phyloP scores from a whole-genome alignment of 2,888 invertebrate species.

The Hedya salicella region DNA sequence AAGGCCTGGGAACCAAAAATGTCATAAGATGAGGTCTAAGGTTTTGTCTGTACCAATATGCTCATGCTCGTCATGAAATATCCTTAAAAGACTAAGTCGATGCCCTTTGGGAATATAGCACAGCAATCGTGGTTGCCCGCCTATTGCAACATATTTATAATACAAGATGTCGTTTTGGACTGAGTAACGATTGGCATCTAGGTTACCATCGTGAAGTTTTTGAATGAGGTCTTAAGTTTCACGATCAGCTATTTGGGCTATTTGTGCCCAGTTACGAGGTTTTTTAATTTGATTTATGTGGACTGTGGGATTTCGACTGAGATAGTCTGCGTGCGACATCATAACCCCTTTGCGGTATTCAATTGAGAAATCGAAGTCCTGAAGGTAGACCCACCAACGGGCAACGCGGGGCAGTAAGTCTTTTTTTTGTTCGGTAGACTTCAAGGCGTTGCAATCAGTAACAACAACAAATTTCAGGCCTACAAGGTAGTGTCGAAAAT shows the following conservation, averaged over 20 bases:
- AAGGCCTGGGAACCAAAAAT: slow-evolving; percentile 36
- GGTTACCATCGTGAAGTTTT: slow-evolving; percentile 37
- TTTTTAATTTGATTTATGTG: slow-evolving; percentile 24
- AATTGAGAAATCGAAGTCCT: slow-evolving; percentile 41
- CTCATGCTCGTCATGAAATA: slow-evolving; percentile 42
- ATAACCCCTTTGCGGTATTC: slow-evolving; percentile 1
- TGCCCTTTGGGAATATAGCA: slow-evolving; percentile 43
- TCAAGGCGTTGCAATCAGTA: slow-evolving; percentile 52
- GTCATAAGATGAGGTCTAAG: slow-evolving; percentile 29
- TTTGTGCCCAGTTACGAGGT: slow-evolving; percentile 46
- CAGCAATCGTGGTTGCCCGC: slow-evolving; percentile 27
- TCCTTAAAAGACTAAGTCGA: slow-evolving; percentile 8
- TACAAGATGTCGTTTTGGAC: neutral
- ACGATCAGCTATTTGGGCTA: slow-evolving; percentile 44
- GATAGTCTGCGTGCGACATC: slow-evolving; percentile 11
- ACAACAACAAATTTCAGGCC: neutral
- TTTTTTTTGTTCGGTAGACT: slow-evolving; percentile 48
- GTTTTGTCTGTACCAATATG: slow-evolving; percentile 37
- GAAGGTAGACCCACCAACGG: slow-evolving; percentile 53
- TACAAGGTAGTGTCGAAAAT: slow-evolving; percentile 4
- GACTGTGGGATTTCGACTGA: slow-evolving; percentile 45
- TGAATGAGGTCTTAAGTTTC: slow-evolving; percentile 41
- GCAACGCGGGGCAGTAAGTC: slow-evolving; percentile 51
- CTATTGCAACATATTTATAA: slow-evolving; percentile 18
- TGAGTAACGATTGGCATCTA: slow-evolving; percentile 44